Evolutionary conservation across 2,113 vertebrate species (phyloP).

Genomic region (Chelonoidis abingdonii): DNA sequence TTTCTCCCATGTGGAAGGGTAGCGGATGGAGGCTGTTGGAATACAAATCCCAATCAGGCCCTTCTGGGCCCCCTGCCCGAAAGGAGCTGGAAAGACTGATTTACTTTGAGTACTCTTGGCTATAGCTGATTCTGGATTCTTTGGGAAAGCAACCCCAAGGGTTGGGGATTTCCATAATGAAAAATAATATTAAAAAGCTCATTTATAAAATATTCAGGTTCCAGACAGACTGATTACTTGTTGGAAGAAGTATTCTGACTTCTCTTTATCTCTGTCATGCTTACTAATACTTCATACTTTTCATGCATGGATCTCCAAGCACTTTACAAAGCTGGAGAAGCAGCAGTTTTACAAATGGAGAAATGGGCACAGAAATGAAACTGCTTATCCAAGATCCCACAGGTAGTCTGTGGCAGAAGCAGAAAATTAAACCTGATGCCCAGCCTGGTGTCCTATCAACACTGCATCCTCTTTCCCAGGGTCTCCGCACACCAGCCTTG

Average conservation of each 20-base stretch:
- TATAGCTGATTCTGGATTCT: background rate
- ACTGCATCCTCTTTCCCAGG: background rate
- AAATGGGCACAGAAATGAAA: background rate
- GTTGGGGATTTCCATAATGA: background rate
- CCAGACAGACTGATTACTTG: background rate
- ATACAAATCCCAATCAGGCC: background rate
- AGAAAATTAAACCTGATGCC: background rate
- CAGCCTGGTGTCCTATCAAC: background rate
- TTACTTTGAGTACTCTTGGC: background rate
- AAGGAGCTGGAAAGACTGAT: background rate
- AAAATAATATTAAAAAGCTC: background rate
- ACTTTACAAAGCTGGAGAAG: background rate
- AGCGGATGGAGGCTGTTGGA: background rate
- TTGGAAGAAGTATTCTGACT: background rate
- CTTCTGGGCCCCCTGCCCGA: background rate
- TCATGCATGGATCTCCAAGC: background rate
- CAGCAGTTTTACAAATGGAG: background rate
- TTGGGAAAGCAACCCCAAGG: background rate
- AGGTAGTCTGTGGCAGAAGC: background rate
- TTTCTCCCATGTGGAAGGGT: background rate
- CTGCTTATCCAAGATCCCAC: background rate
- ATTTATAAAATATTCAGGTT: background rate
- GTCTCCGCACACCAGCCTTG: no score
- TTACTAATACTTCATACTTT: background rate
- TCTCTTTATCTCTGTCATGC: background rate